Percentiles rank a stretch among this genome's conserved stretches.
phyloP scores from a whole-genome alignment of 2,113 vertebrate species.

The Prunella himalayana region DNA sequence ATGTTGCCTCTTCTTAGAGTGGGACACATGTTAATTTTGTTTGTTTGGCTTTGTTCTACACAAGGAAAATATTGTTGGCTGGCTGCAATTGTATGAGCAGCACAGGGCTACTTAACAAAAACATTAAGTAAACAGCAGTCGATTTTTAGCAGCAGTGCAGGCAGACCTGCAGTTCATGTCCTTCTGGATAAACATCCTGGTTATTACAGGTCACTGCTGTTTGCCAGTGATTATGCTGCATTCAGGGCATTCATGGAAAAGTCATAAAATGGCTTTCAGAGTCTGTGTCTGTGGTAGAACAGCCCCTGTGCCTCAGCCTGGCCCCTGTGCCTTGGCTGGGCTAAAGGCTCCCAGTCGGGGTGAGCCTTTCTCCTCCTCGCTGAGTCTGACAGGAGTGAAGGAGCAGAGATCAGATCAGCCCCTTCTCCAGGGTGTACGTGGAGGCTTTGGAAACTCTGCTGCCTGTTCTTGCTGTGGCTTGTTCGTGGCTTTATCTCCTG shows the following conservation, averaged over 20 bases:
- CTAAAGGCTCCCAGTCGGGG: fast-evolving
- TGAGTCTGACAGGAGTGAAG: neutral
- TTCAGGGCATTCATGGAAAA: neutral
- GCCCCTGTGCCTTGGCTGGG: neutral
- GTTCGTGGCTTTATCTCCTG: neutral
- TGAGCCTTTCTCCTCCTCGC: neutral
- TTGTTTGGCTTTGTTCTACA: neutral
- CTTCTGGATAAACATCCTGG: slow-evolving; percentile 36
- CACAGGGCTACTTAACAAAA: neutral
- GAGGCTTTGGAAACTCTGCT: slow-evolving; percentile 1
- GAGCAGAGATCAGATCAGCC: neutral
- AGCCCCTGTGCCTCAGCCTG: neutral
- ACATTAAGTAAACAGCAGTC: neutral
- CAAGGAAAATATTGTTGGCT: neutral
- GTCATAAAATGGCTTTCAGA: neutral
- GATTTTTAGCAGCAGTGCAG: neutral
- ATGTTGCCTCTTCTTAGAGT: neutral
- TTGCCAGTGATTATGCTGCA: neutral
- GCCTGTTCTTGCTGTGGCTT: slow-evolving; percentile 44
- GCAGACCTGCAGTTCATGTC: neutral
- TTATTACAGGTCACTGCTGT: neutral
- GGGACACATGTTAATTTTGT: neutral
- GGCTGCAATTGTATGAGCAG: neutral
- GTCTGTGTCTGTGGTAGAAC: neutral
- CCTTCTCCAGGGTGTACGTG: neutral